Conservation (phyloP, 2,113 vertebrate species). For the Pogonocichla stellata region DNA sequence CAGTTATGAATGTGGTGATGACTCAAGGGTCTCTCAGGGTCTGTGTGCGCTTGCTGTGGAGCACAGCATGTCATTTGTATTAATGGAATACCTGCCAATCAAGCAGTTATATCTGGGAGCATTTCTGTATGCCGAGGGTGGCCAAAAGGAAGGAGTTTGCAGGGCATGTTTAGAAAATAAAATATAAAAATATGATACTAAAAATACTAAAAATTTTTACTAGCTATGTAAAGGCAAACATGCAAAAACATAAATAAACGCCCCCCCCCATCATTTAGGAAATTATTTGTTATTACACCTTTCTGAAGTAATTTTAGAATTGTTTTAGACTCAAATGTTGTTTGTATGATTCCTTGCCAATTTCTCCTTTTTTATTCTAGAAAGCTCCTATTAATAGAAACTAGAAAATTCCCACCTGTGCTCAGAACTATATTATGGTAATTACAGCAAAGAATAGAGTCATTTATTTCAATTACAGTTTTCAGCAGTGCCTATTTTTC, state of each 20-base stretch:
- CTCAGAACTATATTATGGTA: constrained; percentile 27
- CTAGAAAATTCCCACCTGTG: neutral
- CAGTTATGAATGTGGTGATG: neutral
- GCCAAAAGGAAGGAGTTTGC: neutral
- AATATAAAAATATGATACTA: neutral
- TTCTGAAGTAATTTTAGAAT: neutral
- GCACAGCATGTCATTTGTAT: neutral
- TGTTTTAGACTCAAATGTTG: neutral
- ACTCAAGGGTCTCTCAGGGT: neutral
- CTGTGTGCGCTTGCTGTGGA: neutral
- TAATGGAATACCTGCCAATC: neutral
- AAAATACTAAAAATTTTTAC: neutral
- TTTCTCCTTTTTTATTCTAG: constrained; percentile 25
- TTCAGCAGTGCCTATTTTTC: neutral
- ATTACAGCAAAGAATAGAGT: constrained; percentile 18
- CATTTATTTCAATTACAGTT: constrained; percentile 31
- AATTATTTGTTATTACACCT: neutral
- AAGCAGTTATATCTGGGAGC: neutral
- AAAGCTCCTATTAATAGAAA: constrained; percentile 8
- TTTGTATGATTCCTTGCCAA: neutral
- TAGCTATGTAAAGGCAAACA: neutral
- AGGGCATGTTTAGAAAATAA: neutral
- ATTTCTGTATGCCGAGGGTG: neutral
- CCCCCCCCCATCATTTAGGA: neutral
- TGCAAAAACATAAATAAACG: neutral